A percentile compares a stretch with the other conserved stretches of the same genome.
phyloP scores from a whole-genome alignment of 2,888 invertebrate species.

The Urechis unicinctus region DNA sequence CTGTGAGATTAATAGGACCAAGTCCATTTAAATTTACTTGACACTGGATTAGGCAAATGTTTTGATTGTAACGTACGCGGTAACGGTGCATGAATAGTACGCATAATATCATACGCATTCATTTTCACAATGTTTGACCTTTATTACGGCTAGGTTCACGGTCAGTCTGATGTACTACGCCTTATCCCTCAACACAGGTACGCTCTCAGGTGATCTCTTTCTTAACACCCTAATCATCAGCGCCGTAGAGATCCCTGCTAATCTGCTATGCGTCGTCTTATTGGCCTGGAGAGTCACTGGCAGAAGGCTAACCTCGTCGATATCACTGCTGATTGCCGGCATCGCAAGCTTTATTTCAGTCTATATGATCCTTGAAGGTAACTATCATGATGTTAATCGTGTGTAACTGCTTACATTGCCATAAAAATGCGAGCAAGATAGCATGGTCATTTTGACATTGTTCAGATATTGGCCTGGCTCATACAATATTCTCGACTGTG shows the following conservation, averaged over 20 bases:
- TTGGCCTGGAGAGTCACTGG: slow-evolving; percentile 4
- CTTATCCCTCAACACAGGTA: slow-evolving; percentile 9
- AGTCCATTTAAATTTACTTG: too few relatives aligned
- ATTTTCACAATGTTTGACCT: too few relatives aligned
- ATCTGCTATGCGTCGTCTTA: slow-evolving; percentile 3
- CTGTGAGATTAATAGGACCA: too few relatives aligned
- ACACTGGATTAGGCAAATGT: too few relatives aligned
- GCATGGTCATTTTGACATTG: too few relatives aligned
- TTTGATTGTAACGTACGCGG: too few relatives aligned
- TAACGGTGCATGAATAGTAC: too few relatives aligned
- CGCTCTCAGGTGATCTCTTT: slow-evolving; percentile 10
- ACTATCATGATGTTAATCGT: too few relatives aligned
- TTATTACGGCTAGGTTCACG: too few relatives aligned
- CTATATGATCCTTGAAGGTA: not conserved
- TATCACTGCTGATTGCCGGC: slow-evolving; percentile 6
- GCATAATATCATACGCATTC: too few relatives aligned
- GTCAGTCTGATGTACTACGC: slow-evolving; percentile 15
- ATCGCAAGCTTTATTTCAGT: slow-evolving; percentile 5
- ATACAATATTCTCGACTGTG: slow-evolving; percentile 9
- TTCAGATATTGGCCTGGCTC: not conserved
- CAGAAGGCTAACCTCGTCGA: not conserved
- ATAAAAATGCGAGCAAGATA: not conserved
- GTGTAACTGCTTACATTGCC: too few relatives aligned
- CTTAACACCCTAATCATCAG: slow-evolving; percentile 12
- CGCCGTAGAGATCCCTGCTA: slow-evolving; percentile 13